A percentile compares a stretch with the other conserved stretches of the same genome.
phyloP scores from a whole-genome alignment of 2,888 invertebrate genomes.

The Cyclophora punctaria region DNA sequence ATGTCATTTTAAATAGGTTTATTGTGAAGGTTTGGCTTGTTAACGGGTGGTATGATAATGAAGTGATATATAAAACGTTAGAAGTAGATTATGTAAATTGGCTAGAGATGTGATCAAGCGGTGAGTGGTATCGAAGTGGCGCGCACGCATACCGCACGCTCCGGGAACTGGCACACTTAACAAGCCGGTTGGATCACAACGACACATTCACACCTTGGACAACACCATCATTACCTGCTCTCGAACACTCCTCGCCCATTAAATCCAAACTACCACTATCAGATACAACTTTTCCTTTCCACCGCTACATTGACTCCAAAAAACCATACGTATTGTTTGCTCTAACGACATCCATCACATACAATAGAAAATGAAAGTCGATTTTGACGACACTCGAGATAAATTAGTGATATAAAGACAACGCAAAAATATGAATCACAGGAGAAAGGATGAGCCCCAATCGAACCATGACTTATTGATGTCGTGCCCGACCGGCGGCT shows the following conservation, averaged over 20 bases:
- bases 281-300: background rate
- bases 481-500: conserved; percentile 25
- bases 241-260: background rate
- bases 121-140: conserved; percentile 25
- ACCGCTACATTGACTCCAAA: too few species aligned
- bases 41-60: background rate
- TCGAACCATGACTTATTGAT: conserved; percentile 28
- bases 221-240: conserved; percentile 5
- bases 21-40: too few species aligned
- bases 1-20: too few species aligned
- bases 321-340: too few species aligned
- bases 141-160: conserved; percentile 29
- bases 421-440: conserved; percentile 25
- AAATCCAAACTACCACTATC: background rate
- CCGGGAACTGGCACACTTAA: conserved; percentile 24
- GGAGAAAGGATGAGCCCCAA: conserved; percentile 29
- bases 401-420: conserved; percentile 5
- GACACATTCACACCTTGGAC: conserved; percentile 15
- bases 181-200: conserved; percentile 27
- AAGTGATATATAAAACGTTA: conserved; percentile 11
- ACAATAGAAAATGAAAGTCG: conserved; percentile 8
- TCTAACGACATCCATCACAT: too few species aligned
- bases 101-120: conserved; percentile 19
- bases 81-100: conserved; percentile 21
- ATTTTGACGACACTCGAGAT: conserved; percentile 4